Conservation (phyloP, 2,113 vertebrate species). For the Psittacus erithacus region DNA sequence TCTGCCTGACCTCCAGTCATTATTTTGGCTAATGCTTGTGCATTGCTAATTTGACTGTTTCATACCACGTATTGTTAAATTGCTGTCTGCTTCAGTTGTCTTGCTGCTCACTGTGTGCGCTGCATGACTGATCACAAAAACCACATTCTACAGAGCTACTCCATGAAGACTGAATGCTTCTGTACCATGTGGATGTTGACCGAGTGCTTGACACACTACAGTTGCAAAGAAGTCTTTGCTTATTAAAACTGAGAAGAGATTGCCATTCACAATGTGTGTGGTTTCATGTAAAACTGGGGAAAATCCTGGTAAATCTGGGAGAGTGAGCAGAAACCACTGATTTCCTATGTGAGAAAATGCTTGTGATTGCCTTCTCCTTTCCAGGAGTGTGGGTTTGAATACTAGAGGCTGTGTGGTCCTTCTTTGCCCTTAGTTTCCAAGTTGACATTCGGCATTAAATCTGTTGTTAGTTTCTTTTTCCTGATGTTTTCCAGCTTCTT, state of each 20-base stretch:
- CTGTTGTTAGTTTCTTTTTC: not conserved
- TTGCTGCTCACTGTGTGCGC: not conserved
- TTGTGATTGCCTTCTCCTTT: not conserved
- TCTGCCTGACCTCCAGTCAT: not conserved
- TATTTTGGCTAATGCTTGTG: not conserved
- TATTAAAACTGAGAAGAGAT: not conserved
- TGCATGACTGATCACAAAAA: not conserved
- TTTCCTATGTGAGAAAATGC: not conserved
- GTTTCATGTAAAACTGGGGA: not conserved
- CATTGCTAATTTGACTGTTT: conserved; percentile 6
- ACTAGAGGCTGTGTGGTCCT: not conserved
- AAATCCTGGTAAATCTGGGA: not conserved
- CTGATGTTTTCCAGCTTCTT: not conserved
- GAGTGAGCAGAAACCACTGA: not conserved
- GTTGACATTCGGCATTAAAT: not conserved
- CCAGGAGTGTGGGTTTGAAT: not conserved
- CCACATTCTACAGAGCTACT: not conserved
- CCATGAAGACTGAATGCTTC: not conserved
- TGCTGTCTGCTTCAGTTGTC: not conserved
- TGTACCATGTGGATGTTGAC: accelerated
- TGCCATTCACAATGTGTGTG: not conserved
- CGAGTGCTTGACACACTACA: not conserved
- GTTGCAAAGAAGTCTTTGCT: not conserved
- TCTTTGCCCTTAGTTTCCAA: not conserved
- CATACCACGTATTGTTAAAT: not conserved